Percentiles rank a stretch among this genome's conserved stretches.
Conservation (phyloP, 2,797 vertebrate species). For the Chelmon rostratus region DNA sequence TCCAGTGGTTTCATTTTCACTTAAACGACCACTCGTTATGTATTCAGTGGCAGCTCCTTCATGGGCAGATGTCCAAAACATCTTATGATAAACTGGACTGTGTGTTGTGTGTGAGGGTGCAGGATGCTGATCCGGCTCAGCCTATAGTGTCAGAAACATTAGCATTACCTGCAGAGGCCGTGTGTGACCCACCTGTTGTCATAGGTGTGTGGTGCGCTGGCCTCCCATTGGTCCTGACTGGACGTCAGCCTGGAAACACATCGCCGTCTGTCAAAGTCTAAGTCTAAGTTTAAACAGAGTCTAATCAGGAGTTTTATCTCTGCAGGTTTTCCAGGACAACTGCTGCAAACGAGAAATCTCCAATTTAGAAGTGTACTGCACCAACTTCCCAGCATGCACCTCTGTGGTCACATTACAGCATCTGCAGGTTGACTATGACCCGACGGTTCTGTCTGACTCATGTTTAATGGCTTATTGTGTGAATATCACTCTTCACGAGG, state of each 20-base stretch:
- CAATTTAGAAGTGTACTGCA: conserved; percentile 91
- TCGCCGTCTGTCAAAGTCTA: not conserved
- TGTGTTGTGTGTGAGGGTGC: too few species aligned
- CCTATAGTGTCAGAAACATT: too few species aligned
- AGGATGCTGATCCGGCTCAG: too few species aligned
- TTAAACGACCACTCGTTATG: too few species aligned
- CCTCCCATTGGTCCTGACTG: not conserved
- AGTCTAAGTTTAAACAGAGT: not conserved
- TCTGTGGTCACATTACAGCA: conserved; percentile 85
- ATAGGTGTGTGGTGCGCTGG: not conserved
- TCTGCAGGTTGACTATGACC: conserved; percentile 87
- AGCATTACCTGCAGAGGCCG: not conserved
- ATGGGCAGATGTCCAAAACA: too few species aligned
- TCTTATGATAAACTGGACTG: too few species aligned
- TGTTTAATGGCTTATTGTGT: not conserved
- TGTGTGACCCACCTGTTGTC: not conserved
- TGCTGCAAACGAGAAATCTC: conserved; percentile 95
- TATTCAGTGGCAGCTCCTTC: too few species aligned
- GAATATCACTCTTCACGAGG: not conserved
- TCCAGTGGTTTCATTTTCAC: too few species aligned
- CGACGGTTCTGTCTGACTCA: not conserved
- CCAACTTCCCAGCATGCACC: conserved; percentile 88
- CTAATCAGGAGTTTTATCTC: conserved; percentile 20
- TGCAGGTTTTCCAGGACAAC: conserved; percentile 93
- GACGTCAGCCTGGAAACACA: not conserved